Evolutionary conservation across 2,888 invertebrate species (phyloP).

Genomic region (Harmothoe impar): DNA sequence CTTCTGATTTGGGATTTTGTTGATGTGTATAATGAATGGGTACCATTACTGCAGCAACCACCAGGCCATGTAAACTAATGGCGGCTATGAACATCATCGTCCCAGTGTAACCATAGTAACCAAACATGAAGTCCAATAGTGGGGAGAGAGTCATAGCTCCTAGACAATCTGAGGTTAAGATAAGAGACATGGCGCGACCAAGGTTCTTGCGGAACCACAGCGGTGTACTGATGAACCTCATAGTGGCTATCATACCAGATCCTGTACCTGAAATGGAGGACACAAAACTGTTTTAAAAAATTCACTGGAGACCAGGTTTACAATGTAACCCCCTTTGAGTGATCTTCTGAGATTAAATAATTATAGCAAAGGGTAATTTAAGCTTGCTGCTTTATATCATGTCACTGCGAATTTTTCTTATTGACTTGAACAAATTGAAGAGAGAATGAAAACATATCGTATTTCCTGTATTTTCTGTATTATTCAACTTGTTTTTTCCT

Average conservation of each 20-base stretch:
- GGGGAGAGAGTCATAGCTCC: conserved; percentile 44
- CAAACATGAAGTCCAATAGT: background rate
- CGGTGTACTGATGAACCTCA: background rate
- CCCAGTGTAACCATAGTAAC: conserved; percentile 58
- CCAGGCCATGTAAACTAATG: background rate
- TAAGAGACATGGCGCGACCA: conserved; percentile 16
- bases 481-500: no score
- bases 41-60: background rate
- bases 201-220: conserved; percentile 52
- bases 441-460: no score
- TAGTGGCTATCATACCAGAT: background rate
- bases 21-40: background rate
- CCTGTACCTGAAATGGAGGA: conserved; percentile 27
- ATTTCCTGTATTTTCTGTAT: no score
- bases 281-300: background rate
- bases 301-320: no score
- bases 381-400: no score
- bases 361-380: no score
- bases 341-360: no score
- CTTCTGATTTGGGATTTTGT: no score
- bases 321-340: no score
- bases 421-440: no score
- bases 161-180: conserved; percentile 2
- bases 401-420: no score
- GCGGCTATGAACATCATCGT: conserved; percentile 41